Evolutionary conservation across 2,888 invertebrate genomes (phyloP).

Genomic region (Lepidocyrtinus sp.): DNA sequence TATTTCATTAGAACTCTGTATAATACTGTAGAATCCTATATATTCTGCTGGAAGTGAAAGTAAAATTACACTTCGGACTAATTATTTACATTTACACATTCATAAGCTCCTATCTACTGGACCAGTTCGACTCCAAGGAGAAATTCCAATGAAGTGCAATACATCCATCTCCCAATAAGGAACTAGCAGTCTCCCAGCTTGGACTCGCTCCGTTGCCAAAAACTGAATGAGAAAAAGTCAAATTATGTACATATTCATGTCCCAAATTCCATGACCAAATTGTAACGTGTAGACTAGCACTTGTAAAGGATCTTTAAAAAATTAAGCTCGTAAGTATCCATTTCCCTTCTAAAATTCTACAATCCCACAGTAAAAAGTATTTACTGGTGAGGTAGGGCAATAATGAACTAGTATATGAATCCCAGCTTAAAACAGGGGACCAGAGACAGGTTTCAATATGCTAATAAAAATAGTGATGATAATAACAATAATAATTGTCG

Average conservation of each 20-base stretch:
- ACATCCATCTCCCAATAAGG: neutral
- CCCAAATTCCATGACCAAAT: neutral
- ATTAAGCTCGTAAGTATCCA: too few species aligned
- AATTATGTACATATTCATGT: neutral
- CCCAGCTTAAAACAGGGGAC: neutral
- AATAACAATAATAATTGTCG: slow-evolving; percentile 23
- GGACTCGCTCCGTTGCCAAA: neutral
- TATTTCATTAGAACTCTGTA: too few species aligned
- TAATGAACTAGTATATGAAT: too few species aligned
- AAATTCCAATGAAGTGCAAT: neutral
- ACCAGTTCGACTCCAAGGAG: neutral
- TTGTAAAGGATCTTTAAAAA: neutral
- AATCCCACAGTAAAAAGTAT: neutral
- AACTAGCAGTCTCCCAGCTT: neutral
- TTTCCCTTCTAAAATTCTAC: neutral
- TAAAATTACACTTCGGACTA: too few species aligned
- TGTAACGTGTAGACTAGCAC: neutral
- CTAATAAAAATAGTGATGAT: slow-evolving; percentile 34
- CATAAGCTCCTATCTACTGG: neutral
- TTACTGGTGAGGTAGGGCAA: too few species aligned
- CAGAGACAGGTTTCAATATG: too few species aligned
- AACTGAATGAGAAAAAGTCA: neutral
- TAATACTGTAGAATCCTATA: too few species aligned
- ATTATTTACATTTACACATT: neutral
- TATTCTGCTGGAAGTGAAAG: too few species aligned